Evolutionary conservation across 2,113 vertebrate genomes (phyloP).

Genomic region (pig (Sus scrofa)): DNA sequence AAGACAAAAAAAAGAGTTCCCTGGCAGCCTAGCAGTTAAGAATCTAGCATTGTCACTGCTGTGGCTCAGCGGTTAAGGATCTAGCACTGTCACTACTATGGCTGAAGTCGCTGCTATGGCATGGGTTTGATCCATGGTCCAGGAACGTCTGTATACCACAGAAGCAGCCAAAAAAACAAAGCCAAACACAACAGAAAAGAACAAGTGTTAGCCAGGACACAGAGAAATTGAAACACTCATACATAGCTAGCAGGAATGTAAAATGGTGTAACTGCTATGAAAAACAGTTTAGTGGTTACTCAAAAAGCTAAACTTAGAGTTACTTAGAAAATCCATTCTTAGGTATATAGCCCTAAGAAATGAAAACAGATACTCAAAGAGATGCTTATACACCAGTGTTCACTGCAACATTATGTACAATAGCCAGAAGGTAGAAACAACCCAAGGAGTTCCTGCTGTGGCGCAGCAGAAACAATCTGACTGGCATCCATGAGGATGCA

Average conservation of each 20-base stretch:
- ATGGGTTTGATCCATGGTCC: too few species aligned
- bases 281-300: background rate
- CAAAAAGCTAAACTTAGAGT: constrained; percentile 21
- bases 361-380: background rate
- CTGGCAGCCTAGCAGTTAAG: too few species aligned
- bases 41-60: too few species aligned
- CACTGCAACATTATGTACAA: background rate
- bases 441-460: too few species aligned
- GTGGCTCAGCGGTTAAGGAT: too few species aligned
- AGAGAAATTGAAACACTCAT: background rate
- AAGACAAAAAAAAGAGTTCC: too few species aligned
- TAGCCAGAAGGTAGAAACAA: background rate
- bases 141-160: too few species aligned
- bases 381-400: background rate
- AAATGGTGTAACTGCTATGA: background rate
- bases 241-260: background rate
- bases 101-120: too few species aligned
- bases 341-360: background rate
- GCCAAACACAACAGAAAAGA: background rate
- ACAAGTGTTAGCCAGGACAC: background rate
- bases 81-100: too few species aligned
- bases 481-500: too few species aligned
- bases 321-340: background rate
- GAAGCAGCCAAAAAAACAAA: background rate
- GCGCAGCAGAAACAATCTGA: too few species aligned